Evolutionary conservation across 2,888 invertebrate genomes (phyloP).

Genomic region (Nomada hirtipes): DNA sequence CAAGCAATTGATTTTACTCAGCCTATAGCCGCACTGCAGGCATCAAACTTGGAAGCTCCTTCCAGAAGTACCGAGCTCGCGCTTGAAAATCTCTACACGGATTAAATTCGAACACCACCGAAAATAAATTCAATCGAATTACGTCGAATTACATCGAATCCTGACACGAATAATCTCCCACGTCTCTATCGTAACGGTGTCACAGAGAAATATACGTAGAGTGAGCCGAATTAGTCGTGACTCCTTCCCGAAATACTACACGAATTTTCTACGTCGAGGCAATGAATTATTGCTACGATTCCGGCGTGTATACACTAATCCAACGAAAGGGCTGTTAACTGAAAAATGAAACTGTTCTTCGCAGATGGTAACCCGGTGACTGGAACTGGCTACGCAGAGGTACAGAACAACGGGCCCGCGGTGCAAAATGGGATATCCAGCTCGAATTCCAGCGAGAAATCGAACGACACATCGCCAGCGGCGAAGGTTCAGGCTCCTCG

Average conservation of each 20-base stretch:
- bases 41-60: background rate
- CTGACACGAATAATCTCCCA: too few species aligned
- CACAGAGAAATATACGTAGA: too few species aligned
- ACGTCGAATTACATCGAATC: too few species aligned
- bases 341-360: constrained; percentile 41
- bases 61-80: background rate
- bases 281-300: too few species aligned
- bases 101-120: too few species aligned
- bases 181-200: too few species aligned
- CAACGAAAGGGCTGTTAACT: background rate
- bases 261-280: too few species aligned
- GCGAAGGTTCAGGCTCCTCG: constrained; percentile 80
- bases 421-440: constrained; percentile 85
- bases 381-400: constrained; percentile 85
- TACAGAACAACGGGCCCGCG: constrained; percentile 72
- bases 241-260: too few species aligned
- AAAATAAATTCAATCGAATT: too few species aligned
- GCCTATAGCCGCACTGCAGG: background rate
- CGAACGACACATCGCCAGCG: constrained; percentile 78
- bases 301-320: too few species aligned
- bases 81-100: background rate
- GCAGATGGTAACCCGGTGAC: constrained; percentile 86
- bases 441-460: constrained; percentile 79
- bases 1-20: background rate
- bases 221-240: too few species aligned